Base-by-base conservation (phyloP, 2,888 invertebrate genomes). In the Andrena fulva region DNA sequence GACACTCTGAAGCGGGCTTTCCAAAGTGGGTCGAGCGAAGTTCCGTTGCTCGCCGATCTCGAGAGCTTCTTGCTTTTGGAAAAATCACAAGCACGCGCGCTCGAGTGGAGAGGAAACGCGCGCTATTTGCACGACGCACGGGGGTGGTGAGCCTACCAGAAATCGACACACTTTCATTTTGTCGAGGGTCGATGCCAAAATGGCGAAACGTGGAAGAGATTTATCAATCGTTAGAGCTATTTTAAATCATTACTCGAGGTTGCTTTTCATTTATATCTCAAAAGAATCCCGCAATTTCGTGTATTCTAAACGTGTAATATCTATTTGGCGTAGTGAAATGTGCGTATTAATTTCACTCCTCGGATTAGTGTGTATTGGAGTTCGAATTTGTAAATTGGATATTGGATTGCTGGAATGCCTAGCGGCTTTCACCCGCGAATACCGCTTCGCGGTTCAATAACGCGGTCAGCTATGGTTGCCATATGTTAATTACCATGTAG, bases 401-500 rank as follows among this genome's bases (percentile, higher is more conserved):
- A 80, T 80, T 68, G 75, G 68, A 82, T 80, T 80, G 66, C 48
- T 75, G 42, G 67, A 63, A 75, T 54, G 73, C 60, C 54, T 66
- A n/a, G 60, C 48, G 69, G 79, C 35, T 54, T 67, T 70, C 64
- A n/a, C 10, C 7, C 10, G 67, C 12, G 16, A 71, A 62, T 71
- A 59, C 63, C 54, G 29, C 24, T 35, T 59, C 24, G 70, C 63
- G 80, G 80, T 67, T 68, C 4, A 24, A 16, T 7, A n/a, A 12
- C 7, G 75, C 54, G 75, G 75, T 56, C 56, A 16, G 48, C 10
- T 31, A 76, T 66, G 59, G 35, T 24, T n/a, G 16, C 74, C 20
- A 16, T 20, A 29, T n/a, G 31, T 29, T n/a, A 48, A 67, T 27
- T 56, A 7, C 33, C 20, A 20, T 2, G 52, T 42, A n/a, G 50